Conservation (phyloP, 2,113 vertebrate genomes). For the Oncorhynchus keta region DNA sequence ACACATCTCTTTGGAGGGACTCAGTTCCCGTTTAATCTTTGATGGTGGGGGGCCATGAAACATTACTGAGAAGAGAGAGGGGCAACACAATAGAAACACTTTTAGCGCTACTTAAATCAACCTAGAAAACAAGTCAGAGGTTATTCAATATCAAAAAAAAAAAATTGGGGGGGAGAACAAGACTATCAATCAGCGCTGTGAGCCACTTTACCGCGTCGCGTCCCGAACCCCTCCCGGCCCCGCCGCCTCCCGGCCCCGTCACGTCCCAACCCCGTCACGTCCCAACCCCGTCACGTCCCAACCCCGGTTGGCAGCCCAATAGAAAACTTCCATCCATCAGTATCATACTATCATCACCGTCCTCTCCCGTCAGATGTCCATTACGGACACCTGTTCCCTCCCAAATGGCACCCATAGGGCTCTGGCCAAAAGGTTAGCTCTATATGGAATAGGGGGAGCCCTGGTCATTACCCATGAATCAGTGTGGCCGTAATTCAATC, state of each 20-base stretch:
- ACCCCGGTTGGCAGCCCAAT: conserved; percentile 21
- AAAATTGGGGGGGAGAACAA: background rate
- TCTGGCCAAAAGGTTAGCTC: no score
- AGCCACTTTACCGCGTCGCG: conserved; percentile 64
- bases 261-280: conserved; percentile 38
- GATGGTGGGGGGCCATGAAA: conserved; percentile 90
- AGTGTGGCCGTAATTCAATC: conserved; percentile 75
- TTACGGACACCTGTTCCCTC: conserved; percentile 40
- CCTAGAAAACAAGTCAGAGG: conserved; percentile 57
- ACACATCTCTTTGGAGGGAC: conserved; percentile 84
- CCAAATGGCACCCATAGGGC: no score
- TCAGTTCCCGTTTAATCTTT: conserved; percentile 95
- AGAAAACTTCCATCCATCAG: conserved; percentile 52
- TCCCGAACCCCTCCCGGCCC: conserved; percentile 32
- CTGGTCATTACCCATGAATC: conserved; percentile 72
- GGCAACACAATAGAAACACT: conserved; percentile 43
- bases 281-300: no score
- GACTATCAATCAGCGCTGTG: conserved; percentile 26
- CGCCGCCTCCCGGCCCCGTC: conserved; percentile 46
- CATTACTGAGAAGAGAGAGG: conserved; percentile 79
- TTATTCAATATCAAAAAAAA: conserved; percentile 36
- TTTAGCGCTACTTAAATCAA: conserved; percentile 31
- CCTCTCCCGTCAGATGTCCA: conserved; percentile 63
- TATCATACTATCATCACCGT: conserved; percentile 44
- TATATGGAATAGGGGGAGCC: background rate